Conservation (phyloP, 1,140 invertebrate species). For the Fopius arisanus region DNA sequence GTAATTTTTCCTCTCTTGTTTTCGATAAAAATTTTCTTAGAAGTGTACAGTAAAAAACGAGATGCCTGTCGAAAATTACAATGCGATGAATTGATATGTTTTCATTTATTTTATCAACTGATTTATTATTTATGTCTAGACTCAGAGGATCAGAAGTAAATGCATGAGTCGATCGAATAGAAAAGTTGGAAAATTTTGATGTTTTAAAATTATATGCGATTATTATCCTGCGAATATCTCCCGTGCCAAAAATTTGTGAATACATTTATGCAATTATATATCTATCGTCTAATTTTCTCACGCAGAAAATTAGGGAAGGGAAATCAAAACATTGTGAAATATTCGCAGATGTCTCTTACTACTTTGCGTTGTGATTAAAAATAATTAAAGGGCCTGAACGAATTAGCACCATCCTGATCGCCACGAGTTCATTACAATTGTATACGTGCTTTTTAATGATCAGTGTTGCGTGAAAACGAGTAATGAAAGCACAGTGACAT, state of each 20-base stretch:
- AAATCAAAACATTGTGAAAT: too few species aligned
- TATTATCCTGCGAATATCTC: neutral
- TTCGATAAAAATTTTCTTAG: conserved; percentile 7
- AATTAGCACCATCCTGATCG: too few species aligned
- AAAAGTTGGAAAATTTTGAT: neutral
- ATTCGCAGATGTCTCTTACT: too few species aligned
- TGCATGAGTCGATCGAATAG: neutral
- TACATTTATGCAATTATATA: too few species aligned
- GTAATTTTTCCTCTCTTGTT: neutral
- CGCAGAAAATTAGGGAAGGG: too few species aligned
- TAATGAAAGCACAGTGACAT: neutral
- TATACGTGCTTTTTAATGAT: neutral
- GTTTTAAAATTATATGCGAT: neutral
- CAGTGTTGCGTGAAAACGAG: neutral
- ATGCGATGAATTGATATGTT: conserved; percentile 30
- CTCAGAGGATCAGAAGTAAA: neutral
- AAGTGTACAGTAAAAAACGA: conserved; percentile 21
- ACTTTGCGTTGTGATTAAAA: too few species aligned
- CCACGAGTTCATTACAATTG: neutral
- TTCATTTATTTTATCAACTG: neutral
- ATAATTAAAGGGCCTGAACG: too few species aligned
- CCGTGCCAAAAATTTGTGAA: too few species aligned
- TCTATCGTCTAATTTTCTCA: too few species aligned
- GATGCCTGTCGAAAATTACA: neutral
- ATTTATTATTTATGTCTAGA: neutral